Evolutionary conservation across 2,113 vertebrate genomes (phyloP), one percentile per base, ranked within the genome.

Genomic region (Arizona elegans): DNA sequence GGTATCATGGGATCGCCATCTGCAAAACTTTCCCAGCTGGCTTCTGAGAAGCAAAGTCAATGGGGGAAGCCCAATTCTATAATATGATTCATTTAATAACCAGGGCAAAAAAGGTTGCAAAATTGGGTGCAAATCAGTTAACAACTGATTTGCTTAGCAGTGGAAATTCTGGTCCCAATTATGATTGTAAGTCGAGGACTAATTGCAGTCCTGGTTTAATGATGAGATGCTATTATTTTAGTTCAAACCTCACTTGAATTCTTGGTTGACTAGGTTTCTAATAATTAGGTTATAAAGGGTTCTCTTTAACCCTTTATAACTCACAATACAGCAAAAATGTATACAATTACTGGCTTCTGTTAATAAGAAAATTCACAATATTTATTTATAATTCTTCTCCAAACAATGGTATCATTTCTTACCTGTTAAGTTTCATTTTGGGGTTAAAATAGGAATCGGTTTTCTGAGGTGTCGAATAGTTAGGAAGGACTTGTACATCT

Each of bases 401-500:
- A 58, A 90, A 89, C 29, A 90, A 86, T 52, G 6, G 55, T 11
- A 38, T 12, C 29, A 52, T n/a, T 62, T 95, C 97, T 98, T 93
- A 99, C 99, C 99, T 98, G 98, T 99, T 99, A 94, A 98, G 97
- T 96, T 99, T 99, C 99, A 99, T 99, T 98, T 99, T 99, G 94
- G 99, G 98, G 98, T 98, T 99, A 97, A 99, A 99, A 97, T 98
- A 99, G 38, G 99, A 99, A 98, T 99, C 99, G 26, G 98, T 99
- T 97, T 99, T 99, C 96, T 98, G 98, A 24, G 99, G 99, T 0
- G 98, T 98, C 93, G 96, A 98, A 96, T 98, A 98, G 96, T 99
- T 99, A 23, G 99, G 99, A 95, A 99, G 98, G 93, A 99, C 99
- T 96, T 98, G 98, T 11, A 99, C 98, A 58, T 99, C 99, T 29